Base-by-base conservation (phyloP, 2,797 vertebrate genomes). In the Acanthornis magna region DNA sequence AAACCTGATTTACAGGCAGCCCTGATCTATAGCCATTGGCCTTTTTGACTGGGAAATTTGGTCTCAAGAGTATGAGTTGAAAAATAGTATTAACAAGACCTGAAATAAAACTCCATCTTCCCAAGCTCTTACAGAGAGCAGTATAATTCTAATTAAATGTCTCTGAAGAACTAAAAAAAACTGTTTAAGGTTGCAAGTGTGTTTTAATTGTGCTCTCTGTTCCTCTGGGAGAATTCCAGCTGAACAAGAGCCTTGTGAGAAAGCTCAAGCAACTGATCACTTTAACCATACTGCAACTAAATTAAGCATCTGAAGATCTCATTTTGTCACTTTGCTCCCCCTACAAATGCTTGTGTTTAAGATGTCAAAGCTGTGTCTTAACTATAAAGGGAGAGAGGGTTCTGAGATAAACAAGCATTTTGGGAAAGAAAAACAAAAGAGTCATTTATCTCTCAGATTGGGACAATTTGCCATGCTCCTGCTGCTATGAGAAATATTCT, bases 291-390 rank as follows among this genome's bases (percentile, higher is more conserved):
- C 38, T 88, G 42, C 55, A 94, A 81, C 76, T 85, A 85, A 85
- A 89, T 53, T 78, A 91, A 89, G 92, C 95, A 97, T 84, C 92
- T 80, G 74, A 96, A 89, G 73, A 93, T 91, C 75, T 90, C 76
- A 66, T 92, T 95, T 92, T 18, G 13, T 76, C 95, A 87, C 3
- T 1, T 85, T 92, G 54, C 36, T 92, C 12, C 34, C 48, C 18
- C 21, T 91, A n/a, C 7, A n/a, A 91, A 86, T 76, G 89, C 48
- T 85, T 76, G 14, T 88, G 62, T 91, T 95, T 88, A 77, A 76
- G 93, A 94, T 75, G 86, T 95, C 63, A 96, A 82, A 43, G 11
- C 65, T 91, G 51, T 2, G 2, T 26, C 36, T 89, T 51, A 57
- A 61, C 22, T 66, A 43, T 50, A 94, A 88, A 94, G 79, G 61